These are phyloP conservation scores for Tamandua tetradactyla DNA, from an alignment of 2,797 vertebrate species.

Conservation along the genomic window DNA sequence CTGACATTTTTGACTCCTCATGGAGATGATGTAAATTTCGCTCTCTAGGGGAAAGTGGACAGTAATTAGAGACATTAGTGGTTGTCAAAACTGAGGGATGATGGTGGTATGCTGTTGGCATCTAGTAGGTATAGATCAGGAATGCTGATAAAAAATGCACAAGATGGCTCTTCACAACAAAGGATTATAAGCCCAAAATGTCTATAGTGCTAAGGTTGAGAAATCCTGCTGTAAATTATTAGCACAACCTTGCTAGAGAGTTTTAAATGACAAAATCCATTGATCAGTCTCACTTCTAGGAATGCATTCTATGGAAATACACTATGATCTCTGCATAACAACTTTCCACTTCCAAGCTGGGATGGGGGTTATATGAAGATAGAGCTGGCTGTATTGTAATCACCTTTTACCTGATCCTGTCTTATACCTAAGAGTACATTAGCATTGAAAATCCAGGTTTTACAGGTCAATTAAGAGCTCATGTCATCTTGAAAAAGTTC, in stretches of 20 bases:
- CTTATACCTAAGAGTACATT: background rate
- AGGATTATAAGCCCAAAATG: background rate
- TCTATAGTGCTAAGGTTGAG: background rate
- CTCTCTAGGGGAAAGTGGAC: background rate
- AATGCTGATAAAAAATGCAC: background rate
- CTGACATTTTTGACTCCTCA: background rate
- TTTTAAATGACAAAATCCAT: background rate
- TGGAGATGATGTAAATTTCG: background rate
- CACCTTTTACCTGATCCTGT: background rate
- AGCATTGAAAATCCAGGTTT: background rate
- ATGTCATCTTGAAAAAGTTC: background rate
- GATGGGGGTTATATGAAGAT: background rate
- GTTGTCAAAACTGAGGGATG: background rate
- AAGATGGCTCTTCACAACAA: background rate
- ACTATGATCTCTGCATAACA: background rate
- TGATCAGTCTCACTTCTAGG: background rate
- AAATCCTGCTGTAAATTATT: background rate
- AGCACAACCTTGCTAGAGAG: background rate
- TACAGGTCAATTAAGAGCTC: background rate
- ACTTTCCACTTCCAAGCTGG: background rate
- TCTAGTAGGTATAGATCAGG: background rate
- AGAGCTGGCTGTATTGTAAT: background rate
- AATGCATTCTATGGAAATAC: background rate
- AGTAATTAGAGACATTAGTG: slow-evolving; percentile 21
- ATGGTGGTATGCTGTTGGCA: background rate